Conservation (phyloP, 2,888 invertebrate species). For the Chrysomela aeneicollis region DNA sequence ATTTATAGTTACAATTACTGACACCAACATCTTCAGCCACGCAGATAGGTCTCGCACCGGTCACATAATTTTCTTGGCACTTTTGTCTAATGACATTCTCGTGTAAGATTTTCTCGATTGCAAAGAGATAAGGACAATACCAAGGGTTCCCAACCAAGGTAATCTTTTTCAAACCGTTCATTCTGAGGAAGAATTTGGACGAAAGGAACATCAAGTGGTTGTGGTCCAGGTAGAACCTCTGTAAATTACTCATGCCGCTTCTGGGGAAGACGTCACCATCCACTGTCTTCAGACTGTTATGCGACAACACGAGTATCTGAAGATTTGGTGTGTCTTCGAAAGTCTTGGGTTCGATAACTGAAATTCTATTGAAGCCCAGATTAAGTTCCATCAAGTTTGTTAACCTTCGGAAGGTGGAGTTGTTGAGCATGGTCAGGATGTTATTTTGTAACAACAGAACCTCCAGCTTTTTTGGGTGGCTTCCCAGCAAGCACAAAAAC, state of each 20-base stretch:
- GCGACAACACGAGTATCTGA: too few relatives aligned
- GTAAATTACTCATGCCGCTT: constrained; percentile 27
- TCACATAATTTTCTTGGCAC: constrained; percentile 27
- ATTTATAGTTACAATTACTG: constrained; percentile 31
- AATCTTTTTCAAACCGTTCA: too few relatives aligned
- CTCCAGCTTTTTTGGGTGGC: constrained; percentile 2
- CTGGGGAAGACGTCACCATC: constrained; percentile 33
- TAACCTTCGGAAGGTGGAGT: constrained; percentile 34
- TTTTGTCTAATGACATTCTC: constrained; percentile 34
- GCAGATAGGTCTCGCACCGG: constrained; percentile 36
- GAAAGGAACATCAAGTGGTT: constrained; percentile 40
- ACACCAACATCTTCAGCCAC: constrained; percentile 22
- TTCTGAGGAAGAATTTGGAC: too few relatives aligned
- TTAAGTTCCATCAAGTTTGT: constrained; percentile 32
- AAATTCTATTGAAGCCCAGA: constrained; percentile 39
- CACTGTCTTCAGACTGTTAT: too few relatives aligned
- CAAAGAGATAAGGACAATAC: constrained; percentile 36
- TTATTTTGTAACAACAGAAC: constrained; percentile 17
- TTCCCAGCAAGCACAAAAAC: too few relatives aligned
- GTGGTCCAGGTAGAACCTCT: constrained; percentile 36
- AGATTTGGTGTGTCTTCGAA: too few relatives aligned
- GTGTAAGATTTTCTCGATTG: constrained; percentile 27
- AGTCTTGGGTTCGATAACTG: too few relatives aligned
- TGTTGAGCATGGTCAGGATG: constrained; percentile 26
- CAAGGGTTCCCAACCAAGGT: constrained; percentile 43